Evolutionary conservation across 2,797 vertebrate species (phyloP).

Genomic region (Pangasius sanitwongsei): DNA sequence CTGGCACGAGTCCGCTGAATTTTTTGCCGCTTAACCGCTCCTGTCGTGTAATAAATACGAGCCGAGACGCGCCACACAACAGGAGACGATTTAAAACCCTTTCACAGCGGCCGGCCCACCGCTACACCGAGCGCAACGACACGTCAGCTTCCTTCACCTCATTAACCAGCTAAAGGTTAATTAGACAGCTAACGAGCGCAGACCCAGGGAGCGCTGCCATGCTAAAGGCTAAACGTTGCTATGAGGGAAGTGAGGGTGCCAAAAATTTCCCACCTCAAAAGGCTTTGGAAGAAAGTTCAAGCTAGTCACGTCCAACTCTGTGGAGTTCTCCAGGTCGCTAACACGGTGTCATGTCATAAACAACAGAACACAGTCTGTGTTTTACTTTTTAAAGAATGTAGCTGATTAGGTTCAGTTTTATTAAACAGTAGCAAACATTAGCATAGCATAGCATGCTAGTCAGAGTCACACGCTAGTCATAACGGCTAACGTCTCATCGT

Average conservation of each 20-base stretch:
- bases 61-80: conserved; percentile 29
- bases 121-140: conserved; percentile 25
- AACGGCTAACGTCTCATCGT: neutral
- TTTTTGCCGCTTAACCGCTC: conserved; percentile 7
- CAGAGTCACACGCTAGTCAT: neutral
- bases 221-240: conserved; percentile 14
- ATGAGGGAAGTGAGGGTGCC: conserved; percentile 7
- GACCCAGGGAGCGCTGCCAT: conserved; percentile 27
- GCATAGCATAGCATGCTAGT: no score
- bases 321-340: neutral
- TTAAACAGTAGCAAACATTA: neutral
- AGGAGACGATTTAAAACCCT: conserved; percentile 34
- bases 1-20: neutral
- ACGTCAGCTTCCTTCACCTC: conserved; percentile 50
- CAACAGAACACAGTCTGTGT: neutral
- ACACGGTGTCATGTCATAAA: neutral
- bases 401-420: neutral
- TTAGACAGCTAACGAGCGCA: conserved; percentile 52
- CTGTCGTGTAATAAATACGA: conserved; percentile 4
- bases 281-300: neutral
- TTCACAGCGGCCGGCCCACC: conserved; percentile 5
- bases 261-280: conserved; percentile 1
- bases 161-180: conserved; percentile 60
- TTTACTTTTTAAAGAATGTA: neutral
- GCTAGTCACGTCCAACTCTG: neutral